Base-by-base conservation (phyloP, 1,140 invertebrate species). In the Tetramorium alpestre region DNA sequence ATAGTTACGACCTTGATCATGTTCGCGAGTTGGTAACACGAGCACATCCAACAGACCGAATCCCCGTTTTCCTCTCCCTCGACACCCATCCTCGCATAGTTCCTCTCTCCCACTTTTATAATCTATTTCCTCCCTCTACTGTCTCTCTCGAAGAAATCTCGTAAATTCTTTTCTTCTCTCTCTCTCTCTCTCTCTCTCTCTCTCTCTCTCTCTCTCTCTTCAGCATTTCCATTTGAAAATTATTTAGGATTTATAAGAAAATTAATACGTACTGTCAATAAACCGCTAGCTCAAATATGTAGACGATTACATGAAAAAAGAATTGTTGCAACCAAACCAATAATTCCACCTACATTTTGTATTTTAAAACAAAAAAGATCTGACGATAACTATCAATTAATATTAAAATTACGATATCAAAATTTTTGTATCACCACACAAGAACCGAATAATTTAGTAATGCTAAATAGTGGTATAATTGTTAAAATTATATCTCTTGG, bases 211-310 rank as follows among this genome's bases (percentile, higher is more conserved):
- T 22, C 22, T 22, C 22, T 22, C 22, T 22, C 22, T 33, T 64
- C 28, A 18, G 62, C 62, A 64, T 22, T 22, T 22, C 22, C 22
- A 22, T 67, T 67, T n/a, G 64, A 67, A 67, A 67, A 22, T 44
- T 38, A 67, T 38, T 38, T 67, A n/a, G 33, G 64, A 67, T n/a
- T 11, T 3, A 67, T 67, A 10, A 44, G 8, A 67, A 33, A 44
- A 41, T n/a, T 41, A 10, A 11, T 67, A 41, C 64, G 10, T n/a
- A 41, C 64, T 41, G 38, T 2, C 18, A 67, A n/a, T 44, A 67
- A 44, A 44, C 64, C 38, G 10, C n/a, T 67, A n/a, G 64, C 64
- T n/a, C 38, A 67, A 41, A 44, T 67, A n/a, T 67, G 64, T 44
- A 38, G 64, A 11, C 33, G 38, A 44, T 3, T 67, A n/a, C 22